Percentiles rank a stretch among this genome's conserved stretches.
Evolutionary conservation across 2,888 invertebrate genomes (phyloP).

Genomic region (Stenoptilia bipunctidactyla): DNA sequence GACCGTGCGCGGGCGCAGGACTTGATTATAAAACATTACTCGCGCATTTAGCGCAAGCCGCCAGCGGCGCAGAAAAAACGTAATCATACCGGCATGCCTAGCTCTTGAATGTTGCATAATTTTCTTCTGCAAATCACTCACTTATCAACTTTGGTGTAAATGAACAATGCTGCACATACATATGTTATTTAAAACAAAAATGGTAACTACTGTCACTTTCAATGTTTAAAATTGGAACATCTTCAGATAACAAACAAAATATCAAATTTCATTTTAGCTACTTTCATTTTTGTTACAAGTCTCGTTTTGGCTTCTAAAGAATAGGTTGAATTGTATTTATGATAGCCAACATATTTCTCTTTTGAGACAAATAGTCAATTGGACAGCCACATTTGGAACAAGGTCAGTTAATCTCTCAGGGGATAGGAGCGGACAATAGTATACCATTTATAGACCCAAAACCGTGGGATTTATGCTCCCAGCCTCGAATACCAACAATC

Average conservation of each 20-base stretch:
- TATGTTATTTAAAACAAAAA: too few relatives aligned
- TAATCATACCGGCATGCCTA: neutral
- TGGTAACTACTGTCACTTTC: too few relatives aligned
- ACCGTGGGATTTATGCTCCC: conserved; percentile 55
- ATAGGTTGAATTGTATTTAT: too few relatives aligned
- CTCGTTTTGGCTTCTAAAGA: too few relatives aligned
- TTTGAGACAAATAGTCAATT: conserved; percentile 11
- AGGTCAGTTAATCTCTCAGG: conserved; percentile 60
- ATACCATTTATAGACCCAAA: conserved; percentile 32
- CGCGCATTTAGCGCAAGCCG: neutral
- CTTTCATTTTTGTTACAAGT: too few relatives aligned
- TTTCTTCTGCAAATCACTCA: neutral
- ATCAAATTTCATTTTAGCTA: conserved; percentile 7
- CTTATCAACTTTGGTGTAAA: too few relatives aligned
- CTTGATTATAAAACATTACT: conserved; percentile 1
- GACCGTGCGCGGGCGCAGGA: conserved; percentile 43
- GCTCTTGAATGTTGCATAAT: neutral
- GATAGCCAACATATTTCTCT: too few relatives aligned
- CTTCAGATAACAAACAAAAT: too few relatives aligned
- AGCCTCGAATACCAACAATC: conserved; percentile 30
- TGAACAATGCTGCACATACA: too few relatives aligned
- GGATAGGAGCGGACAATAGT: conserved; percentile 46
- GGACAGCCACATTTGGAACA: conserved; percentile 47
- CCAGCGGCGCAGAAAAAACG: neutral
- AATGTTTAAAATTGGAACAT: too few relatives aligned